Evolutionary conservation across 2,797 vertebrate genomes (phyloP).

Genomic region (Sebastes cheni): DNA sequence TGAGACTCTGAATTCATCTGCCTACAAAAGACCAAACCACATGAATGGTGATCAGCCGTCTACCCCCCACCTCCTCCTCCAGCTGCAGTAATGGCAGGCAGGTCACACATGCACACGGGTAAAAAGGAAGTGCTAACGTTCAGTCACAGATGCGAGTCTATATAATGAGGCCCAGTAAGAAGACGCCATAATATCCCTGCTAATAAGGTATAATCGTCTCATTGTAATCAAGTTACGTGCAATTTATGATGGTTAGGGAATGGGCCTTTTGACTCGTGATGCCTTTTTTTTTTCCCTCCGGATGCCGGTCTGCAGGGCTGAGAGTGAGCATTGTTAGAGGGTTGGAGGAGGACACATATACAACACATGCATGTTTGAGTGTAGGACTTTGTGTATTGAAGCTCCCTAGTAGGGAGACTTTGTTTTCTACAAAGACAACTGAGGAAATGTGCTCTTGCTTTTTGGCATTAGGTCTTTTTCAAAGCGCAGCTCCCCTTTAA

Average conservation of each 20-base stretch:
- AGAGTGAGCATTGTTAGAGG: constrained; percentile 52
- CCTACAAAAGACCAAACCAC: constrained; percentile 38
- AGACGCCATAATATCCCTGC: constrained; percentile 76
- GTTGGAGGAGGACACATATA: constrained; percentile 13
- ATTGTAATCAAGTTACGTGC: constrained; percentile 78
- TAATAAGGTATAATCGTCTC: constrained; percentile 82
- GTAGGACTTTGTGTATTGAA: background rate
- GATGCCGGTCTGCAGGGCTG: constrained; percentile 59
- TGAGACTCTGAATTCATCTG: constrained; percentile 23
- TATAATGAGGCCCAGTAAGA: constrained; percentile 76
- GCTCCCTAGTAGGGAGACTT: background rate
- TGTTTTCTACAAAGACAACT: background rate
- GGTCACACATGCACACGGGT: constrained; percentile 68
- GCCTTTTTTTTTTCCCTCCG: constrained; percentile 42
- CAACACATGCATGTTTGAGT: background rate
- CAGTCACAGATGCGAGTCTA: constrained; percentile 72
- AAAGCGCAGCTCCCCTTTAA: background rate
- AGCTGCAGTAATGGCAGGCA: constrained; percentile 69
- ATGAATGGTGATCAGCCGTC: constrained; percentile 43
- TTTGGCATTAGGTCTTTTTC: background rate
- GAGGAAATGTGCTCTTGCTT: background rate
- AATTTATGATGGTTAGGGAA: constrained; percentile 73
- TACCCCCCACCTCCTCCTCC: constrained; percentile 25
- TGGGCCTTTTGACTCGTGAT: constrained; percentile 69
- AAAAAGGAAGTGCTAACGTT: constrained; percentile 72